Base-by-base conservation (phyloP, 2,113 vertebrate genomes). In the Amblyopsis rosae region DNA sequence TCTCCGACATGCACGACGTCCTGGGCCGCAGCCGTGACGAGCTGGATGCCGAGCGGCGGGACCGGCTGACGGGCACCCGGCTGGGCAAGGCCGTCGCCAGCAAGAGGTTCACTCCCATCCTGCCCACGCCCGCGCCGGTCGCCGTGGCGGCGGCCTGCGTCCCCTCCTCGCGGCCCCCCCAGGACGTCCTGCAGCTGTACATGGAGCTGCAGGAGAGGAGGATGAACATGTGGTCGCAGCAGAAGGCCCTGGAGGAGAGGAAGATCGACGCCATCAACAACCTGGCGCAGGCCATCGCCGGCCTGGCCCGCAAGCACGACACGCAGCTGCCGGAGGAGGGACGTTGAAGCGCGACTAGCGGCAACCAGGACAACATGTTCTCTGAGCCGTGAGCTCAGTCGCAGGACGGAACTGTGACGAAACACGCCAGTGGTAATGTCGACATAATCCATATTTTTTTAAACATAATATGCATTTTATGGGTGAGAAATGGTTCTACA, bases 141-240 rank as follows among this genome's bases (percentile, higher is more conserved):
- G 26, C 35, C 35, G 7, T 70, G 85, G 0, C 16, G 57, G 0
- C 77, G 0, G 58, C 79, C 0, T 32, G 83, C 0, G 4, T 83
- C 8, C 77, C 73, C 62, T 16, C 75, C 0, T 9, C 80, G 46
- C 69, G 83, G n/a, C 91, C 90, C 10, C 88, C 91, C 0, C 90
- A 91, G 81, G 91, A 93, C 33, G 76, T 92, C 53, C 82, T 93
- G 46, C 92, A 93, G 75, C 78, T 93, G 16, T 93, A 93, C 84
- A 87, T 93, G 89, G 92, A 93, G 84, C 86, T 93, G 53, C 92
- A 93, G 55, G 92, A 93, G 84, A 89, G 92, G 79, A 93, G 92
- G 81, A 82, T 93, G 85, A 92, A 91, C 86, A 91, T 93, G 92
- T 93, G 91, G 91, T 88, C 86, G 1, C 92, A 92, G 83, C 93